Base-by-base conservation (phyloP, 2,888 invertebrate species). In the Gnatocerus cornutus region DNA sequence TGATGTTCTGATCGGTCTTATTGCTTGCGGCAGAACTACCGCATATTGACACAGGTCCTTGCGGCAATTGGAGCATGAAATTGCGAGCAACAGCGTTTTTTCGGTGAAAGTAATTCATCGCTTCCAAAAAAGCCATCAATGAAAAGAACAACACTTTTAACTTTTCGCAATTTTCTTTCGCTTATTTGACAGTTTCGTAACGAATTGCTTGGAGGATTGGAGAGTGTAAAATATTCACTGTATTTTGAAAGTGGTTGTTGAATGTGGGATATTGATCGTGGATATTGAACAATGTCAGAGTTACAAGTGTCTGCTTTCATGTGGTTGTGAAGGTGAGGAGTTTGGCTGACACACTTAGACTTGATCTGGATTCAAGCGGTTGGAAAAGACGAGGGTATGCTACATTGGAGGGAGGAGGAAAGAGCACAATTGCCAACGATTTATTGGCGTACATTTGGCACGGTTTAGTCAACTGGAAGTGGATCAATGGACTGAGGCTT, bases 321-420 rank as follows among this genome's bases (percentile, higher is more conserved):
- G 56, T 56, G 56, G 56, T 27, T 12, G 21, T 13, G 39, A 30
- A 39, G 16, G 30, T 41, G 43, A 55, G 16, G 30, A 56, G 56
- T 56, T 21, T 27, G 16, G 39, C 39, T 21, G 39, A 39, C 55
- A 55, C 55, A 55, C 55, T 56, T 50, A 58, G 21, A 27, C 27
- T 46, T 33, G 45, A 41, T 58, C 30, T 14, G 46, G 33, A 30
- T 30, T 59, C 46, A 59, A 59, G 59, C 59, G 33, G n/a, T 13
- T 13, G 59, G 59, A 59, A 59, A 59, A 59, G 59, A 59, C 41
- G 58, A 58, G 59, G 59, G 46, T 59, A 43, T 33, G 59, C 21
- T 45, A 50, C 50, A 5, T 13, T 55, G 16, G 16, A 14, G 4
- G 1, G 21, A 21, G 21, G 21, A 1, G 21, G 21, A 21, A 4